Percentiles rank a stretch among this genome's conserved stretches.
phyloP scores from a whole-genome alignment of 2,888 invertebrate species.

The Heliconius charithonia region DNA sequence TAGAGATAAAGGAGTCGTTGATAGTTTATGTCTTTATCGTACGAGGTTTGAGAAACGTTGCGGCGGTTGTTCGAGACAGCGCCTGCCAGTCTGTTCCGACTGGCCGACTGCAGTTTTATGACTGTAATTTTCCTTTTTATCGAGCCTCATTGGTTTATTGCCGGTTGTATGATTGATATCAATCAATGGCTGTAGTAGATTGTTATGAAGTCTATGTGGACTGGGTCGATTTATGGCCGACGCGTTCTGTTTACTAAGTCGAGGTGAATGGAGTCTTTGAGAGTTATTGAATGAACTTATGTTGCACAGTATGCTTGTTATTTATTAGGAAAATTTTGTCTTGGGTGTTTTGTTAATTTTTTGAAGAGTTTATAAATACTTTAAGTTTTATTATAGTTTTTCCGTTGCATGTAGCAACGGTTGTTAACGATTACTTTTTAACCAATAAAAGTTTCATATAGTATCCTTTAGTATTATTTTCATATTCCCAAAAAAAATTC shows the following conservation, averaged over 20 bases:
- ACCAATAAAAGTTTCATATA: no score
- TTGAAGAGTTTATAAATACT: no score
- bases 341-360: no score
- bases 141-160: slow-evolving; percentile 56
- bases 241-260: slow-evolving; percentile 34
- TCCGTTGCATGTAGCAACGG: no score
- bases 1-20: slow-evolving; percentile 79
- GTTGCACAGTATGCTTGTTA: no score
- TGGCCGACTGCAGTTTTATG: slow-evolving; percentile 67
- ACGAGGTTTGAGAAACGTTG: slow-evolving; percentile 56
- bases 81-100: slow-evolving; percentile 67
- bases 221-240: slow-evolving; percentile 47
- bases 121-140: slow-evolving; percentile 78
- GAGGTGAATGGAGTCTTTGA: slow-evolving; percentile 23
- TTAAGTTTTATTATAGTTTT: no score
- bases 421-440: no score
- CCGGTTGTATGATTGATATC: slow-evolving; percentile 64
- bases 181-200: slow-evolving; percentile 61
- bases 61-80: slow-evolving; percentile 54
- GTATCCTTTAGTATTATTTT: no score
- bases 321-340: no score
- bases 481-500: no score
- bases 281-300: not conserved
- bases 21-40: slow-evolving; percentile 79
- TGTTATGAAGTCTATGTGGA: slow-evolving; percentile 54